phyloP scores from a whole-genome alignment of 2,113 vertebrate genomes.

The Pelecanus crispus region DNA sequence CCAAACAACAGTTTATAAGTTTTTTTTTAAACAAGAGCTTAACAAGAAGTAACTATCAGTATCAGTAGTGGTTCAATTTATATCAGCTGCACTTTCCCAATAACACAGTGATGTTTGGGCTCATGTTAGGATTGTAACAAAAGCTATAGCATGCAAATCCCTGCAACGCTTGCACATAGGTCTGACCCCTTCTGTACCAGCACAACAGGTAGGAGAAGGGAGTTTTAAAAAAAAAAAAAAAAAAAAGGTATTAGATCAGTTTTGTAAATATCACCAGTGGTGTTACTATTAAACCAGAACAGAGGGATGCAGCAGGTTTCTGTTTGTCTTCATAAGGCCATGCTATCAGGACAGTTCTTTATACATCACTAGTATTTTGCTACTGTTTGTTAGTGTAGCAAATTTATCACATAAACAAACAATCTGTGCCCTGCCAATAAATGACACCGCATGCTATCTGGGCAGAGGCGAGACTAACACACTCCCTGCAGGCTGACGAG shows the following conservation, averaged over 20 bases:
- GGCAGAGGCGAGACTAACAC: neutral
- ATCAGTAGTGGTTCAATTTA: neutral
- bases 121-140: neutral
- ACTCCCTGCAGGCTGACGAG: neutral
- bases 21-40: neutral
- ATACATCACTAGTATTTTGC: neutral
- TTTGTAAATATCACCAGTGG: neutral
- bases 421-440: neutral
- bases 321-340: neutral
- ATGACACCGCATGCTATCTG: neutral
- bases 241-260: neutral
- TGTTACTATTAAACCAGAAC: neutral
- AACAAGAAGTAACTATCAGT: neutral
- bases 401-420: neutral
- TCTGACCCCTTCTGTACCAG: neutral
- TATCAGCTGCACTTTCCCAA: neutral
- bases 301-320: neutral
- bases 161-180: rapidly evolving
- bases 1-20: neutral
- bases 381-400: neutral
- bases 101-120: neutral
- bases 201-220: neutral
- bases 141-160: neutral
- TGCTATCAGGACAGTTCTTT: neutral
- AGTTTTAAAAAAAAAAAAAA: neutral